Percentiles rank a stretch among this genome's conserved stretches.
These are phyloP conservation scores for Amphipoea lucens DNA, from an alignment of 2,888 invertebrate genomes.

Conservation along the genomic window DNA sequence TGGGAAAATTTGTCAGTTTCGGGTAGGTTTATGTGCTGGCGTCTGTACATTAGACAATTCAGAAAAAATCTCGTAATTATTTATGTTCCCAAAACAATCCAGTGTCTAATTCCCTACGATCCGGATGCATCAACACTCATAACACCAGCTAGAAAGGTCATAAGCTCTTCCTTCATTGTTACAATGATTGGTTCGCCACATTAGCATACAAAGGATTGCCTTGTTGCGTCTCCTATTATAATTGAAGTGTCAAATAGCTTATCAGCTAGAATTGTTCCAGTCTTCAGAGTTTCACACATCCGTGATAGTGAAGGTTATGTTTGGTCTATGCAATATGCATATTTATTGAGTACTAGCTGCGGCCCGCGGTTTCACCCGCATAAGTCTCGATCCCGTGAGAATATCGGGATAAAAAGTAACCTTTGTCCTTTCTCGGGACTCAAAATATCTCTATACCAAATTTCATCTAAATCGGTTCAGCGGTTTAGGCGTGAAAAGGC, in stretches of 20 bases:
- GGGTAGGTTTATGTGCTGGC: too few species aligned
- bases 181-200: constrained; percentile 64
- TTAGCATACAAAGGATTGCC: constrained; percentile 78
- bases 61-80: too few species aligned
- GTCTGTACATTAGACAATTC: too few species aligned
- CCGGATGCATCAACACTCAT: constrained; percentile 43
- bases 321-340: constrained; percentile 7
- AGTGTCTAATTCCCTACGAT: not conserved
- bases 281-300: constrained; percentile 42
- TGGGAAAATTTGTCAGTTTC: too few species aligned
- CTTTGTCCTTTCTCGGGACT: too few species aligned
- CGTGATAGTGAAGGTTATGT: constrained; percentile 62
- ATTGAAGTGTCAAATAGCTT: constrained; percentile 77
- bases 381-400: too few species aligned
- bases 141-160: constrained; percentile 60
- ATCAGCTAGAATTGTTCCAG: constrained; percentile 62
- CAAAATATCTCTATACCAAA: too few species aligned
- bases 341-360: too few species aligned
- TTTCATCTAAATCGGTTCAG: too few species aligned
- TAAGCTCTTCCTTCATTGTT: constrained; percentile 66
- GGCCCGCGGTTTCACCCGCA: too few species aligned
- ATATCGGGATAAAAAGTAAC: too few species aligned
- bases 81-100: not conserved
- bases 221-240: constrained; percentile 69
- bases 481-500: too few species aligned